Base-by-base conservation (phyloP, 2,888 invertebrate species). In the Microlaimidae sp. region DNA sequence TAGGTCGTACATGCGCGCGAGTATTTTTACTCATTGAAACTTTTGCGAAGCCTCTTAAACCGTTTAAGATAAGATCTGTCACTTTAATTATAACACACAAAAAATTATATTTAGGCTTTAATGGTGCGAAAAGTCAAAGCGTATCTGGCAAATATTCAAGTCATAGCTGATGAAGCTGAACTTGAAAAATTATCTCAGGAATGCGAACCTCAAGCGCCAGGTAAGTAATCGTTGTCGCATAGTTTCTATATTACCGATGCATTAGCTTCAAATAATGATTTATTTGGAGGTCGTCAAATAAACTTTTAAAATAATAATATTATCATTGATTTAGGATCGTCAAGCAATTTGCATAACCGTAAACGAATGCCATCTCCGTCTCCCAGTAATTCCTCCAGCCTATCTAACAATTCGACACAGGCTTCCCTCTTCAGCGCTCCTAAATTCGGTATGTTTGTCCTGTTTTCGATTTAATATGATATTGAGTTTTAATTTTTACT, bases 121-220 rank as follows among this genome's bases (percentile, higher is more conserved):
- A 95, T 95, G 95, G 90, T 92, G 53, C 79, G 93, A 28, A 78
- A 92, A 54, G 93, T 95, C 3, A 90, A 93, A 71, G 85, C 93
- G 2, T 97, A 97, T 74, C 78, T 97, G 56, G 83, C 83, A 61
- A 83, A 86, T 64, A 81, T 95, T 78, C 83, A 86, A 64, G 85
- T 88, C 4, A 84, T 86, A 63, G 85, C 82, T 13, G 88, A 93
- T 69, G 95, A 95, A 72, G 83, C 85, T 62, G 80, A 82, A 55
- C 75, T 97, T 56, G 87, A 89, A 67, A 81, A 81, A 51, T 76
- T 93, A 69, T 93, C 93, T 1, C 73, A 85, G 41, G 85, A 86
- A 65, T 92, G 92, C 71, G 95, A 95, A 70, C 63, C 70, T 27
- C 63, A 63, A n/a, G 58, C 63, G 17, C 60, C 58, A 5, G 56